Conservation (phyloP, 2,797 vertebrate species). For the Phalloptychus januarius region DNA sequence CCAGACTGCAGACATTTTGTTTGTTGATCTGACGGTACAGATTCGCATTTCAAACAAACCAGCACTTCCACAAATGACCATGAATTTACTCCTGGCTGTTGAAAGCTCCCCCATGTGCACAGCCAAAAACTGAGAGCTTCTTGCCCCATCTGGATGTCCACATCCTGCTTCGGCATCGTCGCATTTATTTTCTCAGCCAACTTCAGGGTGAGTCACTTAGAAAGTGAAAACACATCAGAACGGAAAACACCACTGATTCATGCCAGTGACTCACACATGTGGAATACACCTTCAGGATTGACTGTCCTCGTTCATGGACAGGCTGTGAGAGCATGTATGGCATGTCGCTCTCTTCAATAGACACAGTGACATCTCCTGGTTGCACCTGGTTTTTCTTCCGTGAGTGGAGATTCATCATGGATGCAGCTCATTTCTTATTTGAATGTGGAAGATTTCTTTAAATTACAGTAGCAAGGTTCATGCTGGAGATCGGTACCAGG, state of each 20-base stretch:
- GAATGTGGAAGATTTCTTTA: background rate
- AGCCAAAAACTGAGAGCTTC: constrained; percentile 57
- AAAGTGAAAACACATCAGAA: constrained; percentile 64
- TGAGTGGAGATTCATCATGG: background rate
- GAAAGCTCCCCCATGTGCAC: constrained; percentile 45
- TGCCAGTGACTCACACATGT: constrained; percentile 72
- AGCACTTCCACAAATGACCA: constrained; percentile 67
- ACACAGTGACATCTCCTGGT: constrained; percentile 67
- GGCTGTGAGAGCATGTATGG: background rate
- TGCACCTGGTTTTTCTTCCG: background rate
- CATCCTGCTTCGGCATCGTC: constrained; percentile 71
- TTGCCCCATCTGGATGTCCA: constrained; percentile 54
- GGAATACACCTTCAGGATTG: constrained; percentile 72
- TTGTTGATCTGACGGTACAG: constrained; percentile 9
- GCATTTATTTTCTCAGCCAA: constrained; percentile 61
- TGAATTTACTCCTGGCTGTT: constrained; percentile 65
- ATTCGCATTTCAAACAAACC: constrained; percentile 32
- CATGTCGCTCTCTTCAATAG: constrained; percentile 25
- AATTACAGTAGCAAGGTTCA: background rate
- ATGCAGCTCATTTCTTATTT: background rate
- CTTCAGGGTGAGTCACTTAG: constrained; percentile 68
- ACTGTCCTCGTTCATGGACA: constrained; percentile 23
- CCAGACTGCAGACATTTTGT: constrained; percentile 38
- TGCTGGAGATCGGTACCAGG: background rate
- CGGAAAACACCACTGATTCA: constrained; percentile 75